Evolutionary conservation across 2,113 vertebrate species (phyloP).

Genomic region (Pithys albifrons): DNA sequence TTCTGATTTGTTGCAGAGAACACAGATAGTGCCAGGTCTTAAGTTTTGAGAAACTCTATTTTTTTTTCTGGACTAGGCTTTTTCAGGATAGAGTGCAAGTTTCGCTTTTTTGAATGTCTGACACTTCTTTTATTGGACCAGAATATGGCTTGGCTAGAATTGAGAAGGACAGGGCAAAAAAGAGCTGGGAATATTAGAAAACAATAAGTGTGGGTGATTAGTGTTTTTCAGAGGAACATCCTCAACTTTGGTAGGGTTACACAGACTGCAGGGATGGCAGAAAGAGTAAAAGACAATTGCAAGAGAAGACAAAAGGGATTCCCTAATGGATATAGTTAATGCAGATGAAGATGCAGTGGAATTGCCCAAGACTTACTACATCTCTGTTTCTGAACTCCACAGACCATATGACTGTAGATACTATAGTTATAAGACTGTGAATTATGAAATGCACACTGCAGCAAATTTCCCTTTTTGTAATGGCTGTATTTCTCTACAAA

Average conservation of each 20-base stretch:
- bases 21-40: not conserved
- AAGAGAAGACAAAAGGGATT: not conserved
- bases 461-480: not conserved
- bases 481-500: not conserved
- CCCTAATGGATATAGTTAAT: not conserved
- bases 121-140: not conserved
- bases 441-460: not conserved
- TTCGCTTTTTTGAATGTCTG: not conserved
- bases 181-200: not conserved
- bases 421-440: not conserved
- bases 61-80: not conserved
- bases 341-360: not conserved
- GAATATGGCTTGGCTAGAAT: not conserved
- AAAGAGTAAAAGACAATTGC: not conserved
- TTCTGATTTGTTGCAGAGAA: not conserved
- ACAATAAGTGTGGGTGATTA: not conserved
- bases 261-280: not conserved
- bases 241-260: not conserved
- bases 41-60: rapidly evolving
- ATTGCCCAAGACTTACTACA: not conserved
- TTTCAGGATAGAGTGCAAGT: not conserved
- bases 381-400: not conserved
- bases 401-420: not conserved
- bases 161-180: not conserved
- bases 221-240: not conserved